Conservation (phyloP, 1,140 invertebrate genomes). For the Trypoxylus dichotomus region DNA sequence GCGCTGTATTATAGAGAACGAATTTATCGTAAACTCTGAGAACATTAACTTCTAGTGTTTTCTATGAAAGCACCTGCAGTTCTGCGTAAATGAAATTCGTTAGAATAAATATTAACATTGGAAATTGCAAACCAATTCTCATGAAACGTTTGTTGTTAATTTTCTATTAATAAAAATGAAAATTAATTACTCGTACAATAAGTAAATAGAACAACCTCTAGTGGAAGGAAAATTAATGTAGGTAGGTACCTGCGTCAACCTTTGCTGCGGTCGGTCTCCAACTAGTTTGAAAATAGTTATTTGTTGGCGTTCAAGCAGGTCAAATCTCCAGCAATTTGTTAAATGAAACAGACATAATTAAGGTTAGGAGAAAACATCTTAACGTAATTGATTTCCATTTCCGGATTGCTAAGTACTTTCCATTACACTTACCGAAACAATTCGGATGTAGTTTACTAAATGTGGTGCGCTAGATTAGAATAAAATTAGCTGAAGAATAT, state of each 20-base stretch:
- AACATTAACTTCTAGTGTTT: too few species aligned
- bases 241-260: not conserved
- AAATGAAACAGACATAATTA: constrained; percentile 4
- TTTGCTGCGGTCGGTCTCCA: not conserved
- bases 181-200: not conserved
- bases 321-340: constrained; percentile 2
- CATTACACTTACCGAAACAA: not conserved
- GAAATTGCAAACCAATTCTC: too few species aligned
- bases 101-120: too few species aligned
- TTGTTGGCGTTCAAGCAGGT: not conserved
- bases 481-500: too few species aligned
- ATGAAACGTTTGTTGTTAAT: too few species aligned
- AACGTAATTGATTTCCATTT: constrained; percentile 3
- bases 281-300: constrained; percentile 4
- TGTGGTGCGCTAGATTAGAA: too few species aligned
- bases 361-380: not conserved
- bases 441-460: too few species aligned
- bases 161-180: not conserved
- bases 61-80: too few species aligned
- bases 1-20: too few species aligned
- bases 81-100: too few species aligned
- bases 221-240: not conserved
- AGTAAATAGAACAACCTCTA: not conserved
- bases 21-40: too few species aligned
- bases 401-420: not conserved